Base-by-base conservation (phyloP, 2,888 invertebrate species). In the Torymus tubicola region DNA sequence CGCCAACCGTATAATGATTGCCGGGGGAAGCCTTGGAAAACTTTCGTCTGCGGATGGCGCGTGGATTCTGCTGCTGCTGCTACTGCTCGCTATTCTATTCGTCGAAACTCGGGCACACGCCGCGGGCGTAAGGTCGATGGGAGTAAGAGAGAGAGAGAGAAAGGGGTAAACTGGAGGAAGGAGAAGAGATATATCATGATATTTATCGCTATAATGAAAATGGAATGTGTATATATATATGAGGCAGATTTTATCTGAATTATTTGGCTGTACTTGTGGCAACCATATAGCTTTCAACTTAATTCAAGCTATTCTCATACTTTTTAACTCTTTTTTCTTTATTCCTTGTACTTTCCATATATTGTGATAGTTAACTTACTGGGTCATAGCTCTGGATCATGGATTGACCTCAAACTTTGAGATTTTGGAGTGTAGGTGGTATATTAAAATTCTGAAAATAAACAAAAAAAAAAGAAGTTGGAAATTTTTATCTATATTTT, bases 181-280 rank as follows among this genome's bases (percentile, higher is more conserved):
- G 31, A 31, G 31, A 31, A 31, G 31, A 5, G n/a, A 42, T 8
- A 8, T 42, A 42, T 42, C 5, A 42, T 31, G 75, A 75, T 78
- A 73, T 81, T 77, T 78, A 73, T 73, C 81, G 52, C 68, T 67
- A 18, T 42, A 64, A 77, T 65, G 16, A 52, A 68, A 65, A 8
- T n/a, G 42, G 31, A 63, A 61, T 57, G 2, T 21, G n/a, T n/a
- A n/a, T n/a, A n/a, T 21, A 21, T 21, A 70, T 64, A 77, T 61
- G 14, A 67, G 55, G 72, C 21, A 21, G 21, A 14, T 60, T 4
- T 18, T 42, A 61, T 42, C 42, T 31, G 31, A 31, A 31, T 31
- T 31, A 31, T 31, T 31, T 31, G 21, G 21, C 2, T 2, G 1
- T 21, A 21, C 21, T 21, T 21, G 21, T 21, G 21, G 21, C 31